phyloP scores from a whole-genome alignment of 2,797 vertebrate species.

The Pyrrhura leucotis region DNA sequence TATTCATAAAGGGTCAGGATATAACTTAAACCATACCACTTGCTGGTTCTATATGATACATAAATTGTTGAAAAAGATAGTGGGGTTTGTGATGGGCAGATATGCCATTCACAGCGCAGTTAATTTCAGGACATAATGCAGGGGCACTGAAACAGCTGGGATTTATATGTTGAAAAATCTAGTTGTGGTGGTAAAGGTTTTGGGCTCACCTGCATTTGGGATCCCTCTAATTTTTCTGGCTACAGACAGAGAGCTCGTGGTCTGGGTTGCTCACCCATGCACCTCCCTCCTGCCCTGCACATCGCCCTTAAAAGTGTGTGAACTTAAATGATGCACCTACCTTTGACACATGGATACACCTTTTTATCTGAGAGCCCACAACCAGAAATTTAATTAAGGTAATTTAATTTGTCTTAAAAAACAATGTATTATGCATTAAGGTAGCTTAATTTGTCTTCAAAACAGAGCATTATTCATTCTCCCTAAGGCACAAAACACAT shows the following conservation, averaged over 20 bases:
- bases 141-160: neutral
- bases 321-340: neutral
- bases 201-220: neutral
- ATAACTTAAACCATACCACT: neutral
- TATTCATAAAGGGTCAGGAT: neutral
- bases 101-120: neutral
- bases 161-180: neutral
- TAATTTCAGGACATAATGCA: neutral
- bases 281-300: neutral
- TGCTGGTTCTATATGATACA: rapidly evolving
- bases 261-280: neutral
- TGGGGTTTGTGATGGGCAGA: rapidly evolving
- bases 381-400: slow-evolving; percentile 19
- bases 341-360: neutral
- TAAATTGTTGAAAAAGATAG: neutral
- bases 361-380: neutral
- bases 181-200: neutral
- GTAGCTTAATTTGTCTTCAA: slow-evolving; percentile 66
- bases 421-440: slow-evolving; percentile 42
- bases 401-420: slow-evolving; percentile 57
- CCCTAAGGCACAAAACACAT: slow-evolving; percentile 15
- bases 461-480: slow-evolving; percentile 46
- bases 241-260: neutral
- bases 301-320: neutral
- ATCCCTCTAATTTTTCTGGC: neutral